phyloP scores from a whole-genome alignment of 2,888 invertebrate species.

The Conops quadrifasciatus region DNA sequence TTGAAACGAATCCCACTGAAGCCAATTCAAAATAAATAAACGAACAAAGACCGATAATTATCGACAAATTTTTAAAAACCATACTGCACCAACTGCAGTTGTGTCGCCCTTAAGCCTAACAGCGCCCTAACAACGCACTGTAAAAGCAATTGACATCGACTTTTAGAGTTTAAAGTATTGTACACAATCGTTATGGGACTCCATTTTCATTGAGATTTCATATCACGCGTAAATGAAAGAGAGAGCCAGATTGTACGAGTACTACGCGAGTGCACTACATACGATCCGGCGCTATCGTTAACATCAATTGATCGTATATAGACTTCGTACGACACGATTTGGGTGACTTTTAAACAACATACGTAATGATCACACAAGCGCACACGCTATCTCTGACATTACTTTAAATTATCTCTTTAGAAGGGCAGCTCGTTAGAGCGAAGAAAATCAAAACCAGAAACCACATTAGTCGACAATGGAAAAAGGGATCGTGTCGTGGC shows the following conservation, averaged over 20 bases:
- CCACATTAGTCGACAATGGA: no score
- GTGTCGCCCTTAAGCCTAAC: background rate
- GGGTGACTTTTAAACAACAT: background rate
- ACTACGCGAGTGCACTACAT: background rate
- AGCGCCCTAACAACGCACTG: no score
- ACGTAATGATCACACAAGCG: no score
- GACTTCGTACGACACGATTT: background rate
- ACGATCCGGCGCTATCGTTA: background rate
- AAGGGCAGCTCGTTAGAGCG: background rate
- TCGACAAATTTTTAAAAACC: slow-evolving; percentile 22
- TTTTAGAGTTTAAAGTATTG: slow-evolving; percentile 3
- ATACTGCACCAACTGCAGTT: background rate
- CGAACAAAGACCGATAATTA: slow-evolving; percentile 27
- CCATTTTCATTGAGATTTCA: background rate
- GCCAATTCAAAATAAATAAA: slow-evolving; percentile 30
- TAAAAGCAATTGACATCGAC: no score
- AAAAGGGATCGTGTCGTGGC: no score
- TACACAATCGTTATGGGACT: slow-evolving; percentile 16
- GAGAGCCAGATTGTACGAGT: background rate
- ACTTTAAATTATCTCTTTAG: background rate
- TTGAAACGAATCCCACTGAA: background rate
- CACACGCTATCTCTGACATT: background rate
- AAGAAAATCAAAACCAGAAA: no score
- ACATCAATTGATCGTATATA: background rate
- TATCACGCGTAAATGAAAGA: background rate